Conservation (phyloP, 2,113 vertebrate species). For the Salvelinus fontinalis region DNA sequence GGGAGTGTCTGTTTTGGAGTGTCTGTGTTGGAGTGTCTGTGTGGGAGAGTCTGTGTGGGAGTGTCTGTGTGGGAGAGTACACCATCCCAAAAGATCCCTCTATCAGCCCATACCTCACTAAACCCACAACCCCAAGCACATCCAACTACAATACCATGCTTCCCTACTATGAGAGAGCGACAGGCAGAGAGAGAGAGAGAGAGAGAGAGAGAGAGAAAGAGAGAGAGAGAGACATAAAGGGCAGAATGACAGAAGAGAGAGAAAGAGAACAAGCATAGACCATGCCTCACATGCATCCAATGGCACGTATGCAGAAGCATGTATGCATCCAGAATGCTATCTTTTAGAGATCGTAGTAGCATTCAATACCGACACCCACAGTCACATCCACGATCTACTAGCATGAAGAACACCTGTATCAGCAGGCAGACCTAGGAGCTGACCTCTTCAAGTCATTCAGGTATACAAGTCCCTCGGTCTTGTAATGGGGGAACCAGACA, state of each 20-base stretch:
- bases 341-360: too few species aligned
- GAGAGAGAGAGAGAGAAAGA: not conserved
- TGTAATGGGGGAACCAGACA: too few species aligned
- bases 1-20: not conserved
- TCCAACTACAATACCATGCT: not conserved
- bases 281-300: conserved; percentile 30
- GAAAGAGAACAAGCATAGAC: not conserved
- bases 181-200: conserved; percentile 4
- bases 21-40: too few species aligned
- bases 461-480: too few species aligned
- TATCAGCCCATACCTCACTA: not conserved
- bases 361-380: too few species aligned
- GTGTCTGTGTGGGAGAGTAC: not conserved
- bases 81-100: not conserved
- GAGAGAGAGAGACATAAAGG: not conserved
- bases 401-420: too few species aligned
- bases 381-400: too few species aligned
- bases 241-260: not conserved
- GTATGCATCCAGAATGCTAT: not conserved
- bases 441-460: too few species aligned
- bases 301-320: not conserved
- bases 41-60: too few species aligned
- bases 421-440: too few species aligned
- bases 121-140: not conserved
- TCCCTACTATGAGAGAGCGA: not conserved